phyloP scores from a whole-genome alignment of 2,888 invertebrate genomes.

The Nomada lathburiana region DNA sequence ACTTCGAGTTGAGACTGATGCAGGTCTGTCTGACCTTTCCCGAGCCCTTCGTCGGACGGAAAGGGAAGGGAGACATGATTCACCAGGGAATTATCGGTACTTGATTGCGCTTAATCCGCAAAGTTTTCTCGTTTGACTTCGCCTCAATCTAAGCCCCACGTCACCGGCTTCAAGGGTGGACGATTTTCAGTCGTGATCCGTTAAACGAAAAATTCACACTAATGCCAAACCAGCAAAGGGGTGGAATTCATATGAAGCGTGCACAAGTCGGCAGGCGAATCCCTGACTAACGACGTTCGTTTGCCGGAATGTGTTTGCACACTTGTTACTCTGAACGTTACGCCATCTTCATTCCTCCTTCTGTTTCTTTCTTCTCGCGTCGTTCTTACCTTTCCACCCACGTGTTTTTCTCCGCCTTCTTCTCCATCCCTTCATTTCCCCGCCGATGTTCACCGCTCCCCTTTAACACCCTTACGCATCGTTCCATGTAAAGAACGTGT shows the following conservation, averaged over 20 bases:
- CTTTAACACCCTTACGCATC: background rate
- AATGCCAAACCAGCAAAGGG: constrained; percentile 39
- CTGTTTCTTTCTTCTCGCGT: background rate
- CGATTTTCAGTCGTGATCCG: constrained; percentile 52
- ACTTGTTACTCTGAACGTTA: constrained; percentile 38
- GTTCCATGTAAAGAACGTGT: background rate
- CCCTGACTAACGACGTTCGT: constrained; percentile 63
- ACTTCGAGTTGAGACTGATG: constrained; percentile 53
- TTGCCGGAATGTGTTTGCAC: constrained; percentile 65
- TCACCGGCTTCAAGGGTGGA: constrained; percentile 37
- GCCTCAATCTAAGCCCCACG: constrained; percentile 45
- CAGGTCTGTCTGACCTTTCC: constrained; percentile 24
- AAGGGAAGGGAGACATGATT: constrained; percentile 48
- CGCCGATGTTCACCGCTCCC: background rate
- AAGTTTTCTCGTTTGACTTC: constrained; percentile 74
- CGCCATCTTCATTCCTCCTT: constrained; percentile 6
- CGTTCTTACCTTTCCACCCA: background rate
- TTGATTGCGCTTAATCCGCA: constrained; percentile 74
- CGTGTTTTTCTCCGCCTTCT: background rate
- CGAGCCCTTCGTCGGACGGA: background rate
- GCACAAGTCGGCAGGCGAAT: constrained; percentile 53
- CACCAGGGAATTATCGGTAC: constrained; percentile 72
- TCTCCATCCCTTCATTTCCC: background rate
- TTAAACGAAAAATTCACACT: constrained; percentile 60
- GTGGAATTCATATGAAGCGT: constrained; percentile 68